Base-by-base conservation (phyloP, 2,797 vertebrate species). In the Hozukius guyotensis region DNA sequence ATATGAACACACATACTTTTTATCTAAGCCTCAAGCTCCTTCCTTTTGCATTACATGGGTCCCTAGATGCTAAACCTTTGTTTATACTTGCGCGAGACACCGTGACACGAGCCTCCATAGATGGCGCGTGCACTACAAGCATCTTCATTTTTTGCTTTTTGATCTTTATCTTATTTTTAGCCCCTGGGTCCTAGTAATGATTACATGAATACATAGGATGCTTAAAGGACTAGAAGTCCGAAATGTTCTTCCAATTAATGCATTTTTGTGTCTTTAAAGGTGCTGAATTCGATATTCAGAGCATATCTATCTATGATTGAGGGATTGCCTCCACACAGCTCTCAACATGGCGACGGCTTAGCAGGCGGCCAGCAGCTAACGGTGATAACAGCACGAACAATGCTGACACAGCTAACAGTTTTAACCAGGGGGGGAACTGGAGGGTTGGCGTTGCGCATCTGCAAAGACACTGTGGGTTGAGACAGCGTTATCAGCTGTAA, bases 401-500 rank as follows among this genome's bases (percentile, higher is more conserved):
- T 25, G 53, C 10, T 12, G 12, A 27, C 56, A 34, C 34, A 34
- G 34, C 34, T 34, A 32, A 27, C 25, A 29, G 59, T 16, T 31
- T 46, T 46, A 46, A 46, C 42, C 42, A 16, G 16, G 16, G 42
- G 42, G 42, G 16, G 42, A 18, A 46, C 16, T 46, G 42, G 42
- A 46, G 42, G 0, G 0, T 46, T 2, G 42, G 42, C 16, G 0
- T 46, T 46, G 6, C 1, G 16, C 42, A 0, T 7, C 6, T 42
- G 38, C 38, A 42, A 42, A 42, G 13, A 1, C 38, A 0, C 0
- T 46, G 42, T 46, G 0, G 42, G 1, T 18, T 11, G 42, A 16
- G 42, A 46, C 42, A 18, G 0, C 42, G 42, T 46, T 46, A 46
- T 46, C 42, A 46, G 42, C 42, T 46, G 42, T 0, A 46, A 46